Conservation (phyloP, 2,113 vertebrate genomes). For the Pampusana beccarii region DNA sequence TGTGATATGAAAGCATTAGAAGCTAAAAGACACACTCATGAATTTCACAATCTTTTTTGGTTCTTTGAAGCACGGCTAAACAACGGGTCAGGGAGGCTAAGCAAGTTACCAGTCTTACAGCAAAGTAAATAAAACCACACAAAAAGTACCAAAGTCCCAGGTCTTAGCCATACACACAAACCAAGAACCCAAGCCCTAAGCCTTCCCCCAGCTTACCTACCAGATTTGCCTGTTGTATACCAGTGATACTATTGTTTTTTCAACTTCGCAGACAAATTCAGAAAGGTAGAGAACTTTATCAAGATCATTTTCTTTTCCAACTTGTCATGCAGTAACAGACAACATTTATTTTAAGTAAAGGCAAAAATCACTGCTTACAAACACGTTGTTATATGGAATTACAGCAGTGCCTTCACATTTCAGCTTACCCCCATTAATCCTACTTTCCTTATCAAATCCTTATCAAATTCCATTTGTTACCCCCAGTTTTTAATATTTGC, state of each 20-base stretch:
- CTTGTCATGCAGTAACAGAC: background rate
- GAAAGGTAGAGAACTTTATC: background rate
- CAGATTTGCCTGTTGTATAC: background rate
- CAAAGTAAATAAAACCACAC: background rate
- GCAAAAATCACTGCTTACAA: background rate
- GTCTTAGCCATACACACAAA: background rate
- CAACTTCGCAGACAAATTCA: background rate
- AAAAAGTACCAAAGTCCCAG: background rate
- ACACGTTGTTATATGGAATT: background rate
- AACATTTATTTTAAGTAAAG: background rate
- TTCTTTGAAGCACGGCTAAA: background rate
- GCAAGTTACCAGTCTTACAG: background rate
- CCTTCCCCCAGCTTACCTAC: background rate
- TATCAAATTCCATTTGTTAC: background rate
- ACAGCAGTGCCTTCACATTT: background rate
- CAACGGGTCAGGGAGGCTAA: background rate
- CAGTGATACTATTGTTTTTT: background rate
- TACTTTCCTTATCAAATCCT: background rate
- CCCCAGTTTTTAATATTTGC: background rate
- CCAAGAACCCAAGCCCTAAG: background rate
- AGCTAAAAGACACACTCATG: background rate
- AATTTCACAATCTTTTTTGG: background rate
- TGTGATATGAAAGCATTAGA: background rate
- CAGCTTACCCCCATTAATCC: background rate
- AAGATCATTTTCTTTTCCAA: background rate